Evolutionary conservation across 2,888 invertebrate genomes (phyloP).

Genomic region (Agriopis aurantiaria): DNA sequence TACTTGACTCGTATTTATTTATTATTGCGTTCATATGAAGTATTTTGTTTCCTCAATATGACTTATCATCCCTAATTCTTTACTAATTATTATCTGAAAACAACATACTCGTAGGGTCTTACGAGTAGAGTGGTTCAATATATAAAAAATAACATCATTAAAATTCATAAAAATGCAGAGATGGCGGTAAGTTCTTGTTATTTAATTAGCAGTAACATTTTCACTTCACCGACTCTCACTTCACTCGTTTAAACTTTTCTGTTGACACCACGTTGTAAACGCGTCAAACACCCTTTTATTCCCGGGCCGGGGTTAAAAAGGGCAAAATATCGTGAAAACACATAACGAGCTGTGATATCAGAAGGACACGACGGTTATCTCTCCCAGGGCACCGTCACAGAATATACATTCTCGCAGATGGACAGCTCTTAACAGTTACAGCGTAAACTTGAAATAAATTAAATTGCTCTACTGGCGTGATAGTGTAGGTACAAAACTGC

Average conservation of each 20-base stretch:
- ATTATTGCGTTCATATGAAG: no score
- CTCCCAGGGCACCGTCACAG: conserved; percentile 6
- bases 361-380: conserved; percentile 5
- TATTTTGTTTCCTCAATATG: no score
- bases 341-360: conserved; percentile 23
- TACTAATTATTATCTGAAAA: no score
- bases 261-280: neutral
- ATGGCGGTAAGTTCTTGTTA: neutral
- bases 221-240: neutral
- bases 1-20: no score
- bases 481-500: no score
- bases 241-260: neutral
- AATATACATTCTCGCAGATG: neutral
- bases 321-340: conserved; percentile 11
- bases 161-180: neutral
- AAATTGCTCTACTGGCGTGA: no score
- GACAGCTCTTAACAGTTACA: neutral
- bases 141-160: no score
- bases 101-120: no score
- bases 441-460: no score
- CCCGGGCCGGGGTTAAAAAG: conserved; percentile 9
- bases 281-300: conserved; percentile 11
- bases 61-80: no score
- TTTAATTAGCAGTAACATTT: neutral
- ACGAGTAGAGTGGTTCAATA: no score